Evolutionary conservation across 2,797 vertebrate genomes (phyloP).

Genomic region (Syndactyla subalaris): DNA sequence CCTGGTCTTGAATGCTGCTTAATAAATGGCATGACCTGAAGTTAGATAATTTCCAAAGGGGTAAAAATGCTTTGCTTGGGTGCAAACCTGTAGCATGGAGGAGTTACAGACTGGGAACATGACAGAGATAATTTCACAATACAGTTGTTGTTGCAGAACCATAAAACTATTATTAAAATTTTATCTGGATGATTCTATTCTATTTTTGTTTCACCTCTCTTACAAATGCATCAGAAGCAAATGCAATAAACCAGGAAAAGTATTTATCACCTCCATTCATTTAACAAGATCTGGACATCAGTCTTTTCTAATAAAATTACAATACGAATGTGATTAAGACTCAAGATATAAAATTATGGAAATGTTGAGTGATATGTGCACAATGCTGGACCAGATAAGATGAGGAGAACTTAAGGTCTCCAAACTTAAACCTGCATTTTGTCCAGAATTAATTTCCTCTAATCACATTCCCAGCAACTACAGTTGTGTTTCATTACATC

Average conservation of each 20-base stretch:
- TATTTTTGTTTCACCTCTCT: neutral
- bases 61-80: neutral
- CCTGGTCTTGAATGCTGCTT: neutral
- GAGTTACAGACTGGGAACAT: neutral
- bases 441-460: constrained; percentile 58
- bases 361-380: neutral
- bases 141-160: neutral
- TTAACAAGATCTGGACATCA: constrained; percentile 1
- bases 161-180: neutral
- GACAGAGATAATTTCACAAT: neutral
- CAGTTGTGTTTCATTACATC: neutral
- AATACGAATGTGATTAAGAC: neutral
- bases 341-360: neutral
- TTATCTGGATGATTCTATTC: neutral
- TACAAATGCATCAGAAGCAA: neutral
- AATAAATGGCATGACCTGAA: neutral
- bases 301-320: constrained; percentile 10
- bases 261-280: constrained; percentile 53
- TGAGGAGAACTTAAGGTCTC: neutral
- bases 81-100: neutral
- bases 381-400: neutral
- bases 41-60: neutral
- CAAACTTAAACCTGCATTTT: constrained; percentile 26
- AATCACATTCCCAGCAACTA: neutral
- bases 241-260: constrained; percentile 38